Evolutionary conservation across 2,797 vertebrate species (phyloP), one percentile per base, ranked within the genome.

Genomic region (Dendrocincla tyrannina): DNA sequence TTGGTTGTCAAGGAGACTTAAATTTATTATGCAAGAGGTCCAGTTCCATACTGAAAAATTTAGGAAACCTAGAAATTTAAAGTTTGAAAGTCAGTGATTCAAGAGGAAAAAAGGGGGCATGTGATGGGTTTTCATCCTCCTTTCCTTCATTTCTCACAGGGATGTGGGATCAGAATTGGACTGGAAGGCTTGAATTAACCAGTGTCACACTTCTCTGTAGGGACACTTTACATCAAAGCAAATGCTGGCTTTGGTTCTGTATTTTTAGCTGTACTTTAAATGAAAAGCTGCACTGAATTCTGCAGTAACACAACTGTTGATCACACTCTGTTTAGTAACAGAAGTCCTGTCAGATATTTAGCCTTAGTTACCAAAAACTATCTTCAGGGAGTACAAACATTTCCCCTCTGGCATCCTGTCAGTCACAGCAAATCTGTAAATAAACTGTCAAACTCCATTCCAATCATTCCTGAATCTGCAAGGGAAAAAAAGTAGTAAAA

Each of bases 341-440:
- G 81, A 95, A 96, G 93, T 90, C 92, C 94, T 91, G 93, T 96
- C 96, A 97, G 95, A 96, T 96, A 97, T 95, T 96, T 95, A 97
- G 96, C 92, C 89, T 93, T 96, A 93, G 96, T 94, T 97, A 95
- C 95, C 92, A 95, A 92, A 96, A 96, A 88, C 91, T 94, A 93
- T 88, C 96, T 97, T 97, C 83, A 77, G 96, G 94, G 96, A 97
- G 89, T 96, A 97, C 95, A 97, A 96, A 97, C 96, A 96, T 92
- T 96, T 96, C 89, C 96, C 97, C 95, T 96, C 91, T 95, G 95
- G 97, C 95, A 95, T 95, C 85, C 94, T 97, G 97, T 97, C 94
- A 93, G 93, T 97, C 95, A 96, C 91, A 95, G 95, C 64, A 97
- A 95, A 97, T 96, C 95, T 97, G 96, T 96, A 97, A 97, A 97